Evolutionary conservation across 2,797 vertebrate species (phyloP).

Genomic region (Aythya fuligula): DNA sequence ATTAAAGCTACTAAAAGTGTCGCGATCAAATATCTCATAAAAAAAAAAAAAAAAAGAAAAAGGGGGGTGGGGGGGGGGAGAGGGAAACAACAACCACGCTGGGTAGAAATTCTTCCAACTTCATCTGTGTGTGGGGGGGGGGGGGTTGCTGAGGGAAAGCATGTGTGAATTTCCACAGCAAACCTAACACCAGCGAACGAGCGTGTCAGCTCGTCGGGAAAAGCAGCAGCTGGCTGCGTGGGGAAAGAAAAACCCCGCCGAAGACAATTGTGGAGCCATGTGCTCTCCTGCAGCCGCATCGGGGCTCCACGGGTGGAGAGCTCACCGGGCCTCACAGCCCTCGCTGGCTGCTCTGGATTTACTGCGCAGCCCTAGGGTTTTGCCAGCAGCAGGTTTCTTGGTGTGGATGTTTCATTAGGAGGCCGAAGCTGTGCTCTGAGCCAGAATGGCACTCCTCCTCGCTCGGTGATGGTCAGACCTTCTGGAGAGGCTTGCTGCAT

Average conservation of each 20-base stretch:
- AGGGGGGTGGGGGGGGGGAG: no score
- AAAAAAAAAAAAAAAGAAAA: no score
- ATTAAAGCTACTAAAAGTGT: background rate
- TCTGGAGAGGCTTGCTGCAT: no score
- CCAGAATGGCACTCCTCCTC: background rate
- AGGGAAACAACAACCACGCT: background rate
- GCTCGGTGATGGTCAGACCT: rapidly evolving
- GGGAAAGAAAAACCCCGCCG: background rate
- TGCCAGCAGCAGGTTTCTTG: background rate
- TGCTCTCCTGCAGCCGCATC: background rate
- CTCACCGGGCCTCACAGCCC: background rate
- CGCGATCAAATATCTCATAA: background rate
- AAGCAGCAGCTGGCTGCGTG: background rate
- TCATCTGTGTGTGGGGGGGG: background rate
- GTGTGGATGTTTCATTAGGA: background rate
- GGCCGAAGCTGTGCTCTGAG: rapidly evolving
- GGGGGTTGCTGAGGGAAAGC: background rate
- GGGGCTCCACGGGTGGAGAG: background rate
- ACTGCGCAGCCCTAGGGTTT: background rate
- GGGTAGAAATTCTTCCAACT: constrained; percentile 26
- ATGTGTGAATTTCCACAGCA: constrained; percentile 27
- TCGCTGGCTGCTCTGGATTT: background rate
- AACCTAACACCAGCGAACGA: background rate
- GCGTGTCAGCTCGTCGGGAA: constrained; percentile 8
- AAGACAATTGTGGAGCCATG: background rate